Conservation (phyloP, 2,113 vertebrate genomes). For the Oplegnathus fasciatus region DNA sequence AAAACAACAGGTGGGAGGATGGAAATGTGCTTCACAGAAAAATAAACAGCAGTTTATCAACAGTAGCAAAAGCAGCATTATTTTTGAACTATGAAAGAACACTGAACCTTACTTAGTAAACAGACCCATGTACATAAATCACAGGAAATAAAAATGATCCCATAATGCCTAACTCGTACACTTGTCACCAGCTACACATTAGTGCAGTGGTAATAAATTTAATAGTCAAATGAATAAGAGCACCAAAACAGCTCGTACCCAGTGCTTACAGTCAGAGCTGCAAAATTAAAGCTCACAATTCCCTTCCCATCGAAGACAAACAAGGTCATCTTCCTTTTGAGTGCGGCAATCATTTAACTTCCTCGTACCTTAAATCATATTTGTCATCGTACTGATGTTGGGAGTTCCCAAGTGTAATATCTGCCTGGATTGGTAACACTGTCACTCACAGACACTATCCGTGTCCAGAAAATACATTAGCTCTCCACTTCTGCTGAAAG, state of each 20-base stretch:
- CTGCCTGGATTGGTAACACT: conserved; percentile 6
- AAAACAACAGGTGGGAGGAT: neutral
- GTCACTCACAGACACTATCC: conserved; percentile 11
- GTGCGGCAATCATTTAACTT: conserved; percentile 21
- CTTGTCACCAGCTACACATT: conserved; percentile 38
- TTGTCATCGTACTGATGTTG: conserved; percentile 25
- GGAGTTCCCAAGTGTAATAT: conserved; percentile 4
- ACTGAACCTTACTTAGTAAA: conserved; percentile 20
- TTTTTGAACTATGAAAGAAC: conserved; percentile 18
- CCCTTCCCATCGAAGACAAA: conserved; percentile 37
- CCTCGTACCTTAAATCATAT: conserved; percentile 36
- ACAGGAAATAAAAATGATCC: conserved; percentile 29
- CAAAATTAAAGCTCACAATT: conserved; percentile 44
- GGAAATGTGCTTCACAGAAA: conserved; percentile 21
- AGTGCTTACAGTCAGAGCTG: conserved; percentile 22
- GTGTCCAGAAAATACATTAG: conserved; percentile 41
- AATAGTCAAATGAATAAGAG: conserved; percentile 28
- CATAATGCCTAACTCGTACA: conserved; percentile 25
- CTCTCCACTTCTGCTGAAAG: conserved; percentile 10
- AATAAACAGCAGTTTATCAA: conserved; percentile 46
- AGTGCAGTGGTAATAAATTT: conserved; percentile 27
- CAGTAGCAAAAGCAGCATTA: conserved; percentile 42
- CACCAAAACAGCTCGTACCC: conserved; percentile 28
- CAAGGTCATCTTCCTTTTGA: conserved; percentile 26
- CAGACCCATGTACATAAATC: conserved; percentile 15